These are phyloP conservation scores for Mesoclemmys tuberculata DNA, from an alignment of 2,113 vertebrate genomes.

Conservation along the genomic window DNA sequence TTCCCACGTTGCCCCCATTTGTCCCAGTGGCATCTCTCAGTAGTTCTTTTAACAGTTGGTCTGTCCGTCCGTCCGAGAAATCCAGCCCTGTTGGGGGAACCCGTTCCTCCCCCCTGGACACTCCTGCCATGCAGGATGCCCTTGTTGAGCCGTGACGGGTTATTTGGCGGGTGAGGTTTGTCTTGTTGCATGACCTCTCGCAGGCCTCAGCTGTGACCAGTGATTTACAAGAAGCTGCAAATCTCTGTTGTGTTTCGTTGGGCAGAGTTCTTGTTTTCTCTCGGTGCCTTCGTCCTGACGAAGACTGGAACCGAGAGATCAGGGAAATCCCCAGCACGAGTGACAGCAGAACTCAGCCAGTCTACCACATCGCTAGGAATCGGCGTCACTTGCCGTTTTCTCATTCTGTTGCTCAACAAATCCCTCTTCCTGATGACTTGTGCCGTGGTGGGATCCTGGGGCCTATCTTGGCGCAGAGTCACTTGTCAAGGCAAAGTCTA, in stretches of 20 bases:
- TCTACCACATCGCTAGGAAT: neutral
- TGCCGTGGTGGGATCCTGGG: neutral
- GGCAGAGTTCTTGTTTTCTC: neutral
- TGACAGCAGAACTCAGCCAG: neutral
- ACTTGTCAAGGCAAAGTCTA: neutral
- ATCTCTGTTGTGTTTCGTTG: neutral
- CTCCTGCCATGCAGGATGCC: accelerated
- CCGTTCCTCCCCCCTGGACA: accelerated
- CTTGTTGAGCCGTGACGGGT: accelerated
- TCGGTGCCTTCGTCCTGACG: neutral
- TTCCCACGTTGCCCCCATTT: too few species aligned
- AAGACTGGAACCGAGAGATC: neutral
- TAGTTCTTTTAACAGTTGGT: neutral
- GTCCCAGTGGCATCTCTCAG: too few species aligned
- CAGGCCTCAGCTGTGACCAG: accelerated
- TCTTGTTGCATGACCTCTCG: neutral
- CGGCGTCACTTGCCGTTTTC: neutral
- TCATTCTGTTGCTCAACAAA: neutral
- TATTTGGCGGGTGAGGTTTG: accelerated
- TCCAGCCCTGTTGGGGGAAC: neutral
- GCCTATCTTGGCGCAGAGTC: neutral
- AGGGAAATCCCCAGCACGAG: neutral
- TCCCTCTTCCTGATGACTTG: neutral
- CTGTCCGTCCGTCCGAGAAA: neutral
- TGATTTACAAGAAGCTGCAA: neutral